phyloP scores from a whole-genome alignment of 2,797 vertebrate species.

The Coregonus sp. region DNA sequence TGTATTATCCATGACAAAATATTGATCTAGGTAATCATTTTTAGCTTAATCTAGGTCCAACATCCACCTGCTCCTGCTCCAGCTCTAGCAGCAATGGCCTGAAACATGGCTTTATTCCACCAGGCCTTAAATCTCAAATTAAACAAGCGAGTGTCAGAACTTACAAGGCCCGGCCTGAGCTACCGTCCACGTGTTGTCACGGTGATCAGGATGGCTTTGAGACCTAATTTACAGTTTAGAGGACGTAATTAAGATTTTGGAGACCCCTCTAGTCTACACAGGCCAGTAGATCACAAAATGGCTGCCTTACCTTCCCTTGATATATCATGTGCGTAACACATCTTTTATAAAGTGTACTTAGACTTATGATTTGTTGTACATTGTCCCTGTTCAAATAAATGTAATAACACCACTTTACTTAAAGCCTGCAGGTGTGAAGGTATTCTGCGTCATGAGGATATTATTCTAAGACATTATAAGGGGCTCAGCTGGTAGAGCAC shows the following conservation, averaged over 20 bases:
- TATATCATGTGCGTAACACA: too few species aligned
- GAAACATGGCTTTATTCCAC: conserved; percentile 58
- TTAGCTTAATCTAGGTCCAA: conserved; percentile 54
- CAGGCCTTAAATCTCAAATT: conserved; percentile 47
- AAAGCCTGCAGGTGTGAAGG: too few species aligned
- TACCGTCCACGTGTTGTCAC: conserved; percentile 26
- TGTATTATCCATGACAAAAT: conserved; percentile 59
- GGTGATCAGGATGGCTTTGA: conserved; percentile 37
- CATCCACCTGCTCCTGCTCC: conserved; percentile 14
- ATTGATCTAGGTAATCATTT: conserved; percentile 74
- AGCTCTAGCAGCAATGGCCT: conserved; percentile 21
- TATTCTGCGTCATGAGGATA: too few species aligned
- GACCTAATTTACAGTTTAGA: conserved; percentile 33
- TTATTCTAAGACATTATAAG: too few species aligned
- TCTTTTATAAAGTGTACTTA: too few species aligned
- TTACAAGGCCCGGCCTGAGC: conserved; percentile 61
- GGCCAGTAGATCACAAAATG: too few species aligned
- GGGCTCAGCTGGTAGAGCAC: too few species aligned
- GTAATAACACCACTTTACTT: too few species aligned
- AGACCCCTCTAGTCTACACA: too few species aligned
- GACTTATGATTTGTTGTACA: too few species aligned
- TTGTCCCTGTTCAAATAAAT: too few species aligned
- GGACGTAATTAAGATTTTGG: conserved; percentile 45
- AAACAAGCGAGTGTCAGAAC: conserved; percentile 49
- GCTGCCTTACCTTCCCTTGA: too few species aligned